Evolutionary conservation across 2,797 vertebrate genomes (phyloP), one percentile per base, ranked within the genome.

Genomic region (Tangara arthus): DNA sequence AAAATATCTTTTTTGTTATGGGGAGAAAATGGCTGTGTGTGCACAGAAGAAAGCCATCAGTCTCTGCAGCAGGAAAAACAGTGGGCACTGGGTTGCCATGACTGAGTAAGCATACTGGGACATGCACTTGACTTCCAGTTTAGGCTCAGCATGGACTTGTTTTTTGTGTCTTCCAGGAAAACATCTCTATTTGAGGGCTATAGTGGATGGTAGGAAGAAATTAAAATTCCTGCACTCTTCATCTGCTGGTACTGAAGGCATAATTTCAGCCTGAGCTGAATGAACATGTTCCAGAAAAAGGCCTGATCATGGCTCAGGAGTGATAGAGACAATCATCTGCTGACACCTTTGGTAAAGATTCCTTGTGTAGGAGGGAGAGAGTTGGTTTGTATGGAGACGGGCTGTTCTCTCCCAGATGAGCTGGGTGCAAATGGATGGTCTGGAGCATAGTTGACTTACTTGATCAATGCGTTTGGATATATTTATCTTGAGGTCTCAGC

Each of bases 61-160:
- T 5, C 19, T 41, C 34, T 46, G 7, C 30, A 46, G 12, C 34
- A 53, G 37, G 57, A 49, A 50, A n/a, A 42, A 24, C 3, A 41
- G 11, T 34, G 5, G 3, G 32, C 23, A 7, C 9, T 23, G 27
- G 7, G 15, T 20, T 80, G 26, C 28, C 12, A 24, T 1, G 2
- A 20, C 28, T 80, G 23, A 15, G 19, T 2, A 59, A 56, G 5
- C 8, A 3, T 0, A 4, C 6, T 12, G 46, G 17, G 18, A 26
- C 18, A n/a, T 9, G 12, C 5, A 7, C 27, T 46, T 70, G 64
- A n/a, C 19, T 77, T 87, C 46, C 68, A 78, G 20, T 52, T 89
- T 49, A 60, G 19, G 12, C 2, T 32, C 15, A 35, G 12, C 19
- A 32, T 5, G 22, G 17, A 26, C 15, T 79, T 82, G 9, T 1